Evolutionary conservation across 1,140 invertebrate genomes (phyloP).

Genomic region (Drosophila arizonae): DNA sequence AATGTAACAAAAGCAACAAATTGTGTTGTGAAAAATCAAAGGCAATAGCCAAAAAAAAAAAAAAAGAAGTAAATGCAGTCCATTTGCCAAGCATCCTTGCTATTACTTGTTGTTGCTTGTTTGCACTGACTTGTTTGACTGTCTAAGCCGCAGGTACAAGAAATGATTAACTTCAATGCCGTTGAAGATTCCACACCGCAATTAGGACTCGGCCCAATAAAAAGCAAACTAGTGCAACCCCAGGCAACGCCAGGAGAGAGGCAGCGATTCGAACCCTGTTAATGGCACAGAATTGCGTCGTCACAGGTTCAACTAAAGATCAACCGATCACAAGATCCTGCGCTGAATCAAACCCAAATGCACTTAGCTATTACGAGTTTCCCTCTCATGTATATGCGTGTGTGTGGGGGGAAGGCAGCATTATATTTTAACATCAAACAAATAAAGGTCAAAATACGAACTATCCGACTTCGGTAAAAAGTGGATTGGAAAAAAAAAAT

Average conservation of each 20-base stretch:
- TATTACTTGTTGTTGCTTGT: conserved; percentile 26
- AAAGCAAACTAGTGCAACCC: conserved; percentile 72
- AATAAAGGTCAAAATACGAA: conserved; percentile 61
- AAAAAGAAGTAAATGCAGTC: conserved; percentile 15
- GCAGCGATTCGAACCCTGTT: conserved; percentile 13
- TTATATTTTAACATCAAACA: conserved; percentile 76
- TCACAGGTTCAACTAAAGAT: conserved; percentile 61
- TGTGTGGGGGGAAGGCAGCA: conserved; percentile 52
- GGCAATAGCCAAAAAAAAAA: conserved; percentile 30
- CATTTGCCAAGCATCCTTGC: conserved; percentile 55
- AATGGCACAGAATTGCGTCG: conserved; percentile 80
- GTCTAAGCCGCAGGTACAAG: conserved; percentile 75
- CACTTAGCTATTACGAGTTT: conserved; percentile 48
- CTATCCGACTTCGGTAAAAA: conserved; percentile 10
- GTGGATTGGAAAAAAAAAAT: conserved; percentile 23
- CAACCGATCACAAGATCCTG: conserved; percentile 13
- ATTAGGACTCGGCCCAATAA: conserved; percentile 75
- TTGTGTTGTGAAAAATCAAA: conserved; percentile 69
- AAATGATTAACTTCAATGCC: conserved; percentile 72
- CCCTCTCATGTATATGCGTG: conserved; percentile 3
- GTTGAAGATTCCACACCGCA: conserved; percentile 60
- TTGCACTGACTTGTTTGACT: conserved; percentile 67
- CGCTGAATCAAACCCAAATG: conserved; percentile 39
- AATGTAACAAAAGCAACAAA: conserved; percentile 65
- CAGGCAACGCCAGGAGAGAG: conserved; percentile 31